Conservation (phyloP, 2,113 vertebrate genomes). For the Calypte anna region DNA sequence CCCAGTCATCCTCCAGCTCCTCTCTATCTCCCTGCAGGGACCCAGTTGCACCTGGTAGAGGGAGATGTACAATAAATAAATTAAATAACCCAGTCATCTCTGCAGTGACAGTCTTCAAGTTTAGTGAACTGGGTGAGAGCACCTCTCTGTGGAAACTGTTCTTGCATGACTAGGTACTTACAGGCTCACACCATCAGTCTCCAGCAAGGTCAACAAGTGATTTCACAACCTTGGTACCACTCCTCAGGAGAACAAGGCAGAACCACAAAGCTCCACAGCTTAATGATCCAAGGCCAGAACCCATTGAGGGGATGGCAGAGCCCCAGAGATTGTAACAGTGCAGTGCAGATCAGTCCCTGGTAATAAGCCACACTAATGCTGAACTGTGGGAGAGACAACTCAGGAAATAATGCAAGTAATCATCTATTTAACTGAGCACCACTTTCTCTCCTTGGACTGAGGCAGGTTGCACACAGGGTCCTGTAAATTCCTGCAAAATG, state of each 20-base stretch:
- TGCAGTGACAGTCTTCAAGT: not conserved
- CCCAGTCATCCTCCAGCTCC: not conserved
- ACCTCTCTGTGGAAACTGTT: slow-evolving; percentile 9
- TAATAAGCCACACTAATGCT: not conserved
- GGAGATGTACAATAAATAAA: not conserved
- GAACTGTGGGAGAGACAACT: not conserved
- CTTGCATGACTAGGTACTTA: not conserved
- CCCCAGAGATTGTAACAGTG: not conserved
- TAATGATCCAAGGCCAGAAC: slow-evolving; percentile 16
- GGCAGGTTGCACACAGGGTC: not conserved
- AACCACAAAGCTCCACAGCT: rapidly evolving
- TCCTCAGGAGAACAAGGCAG: not conserved
- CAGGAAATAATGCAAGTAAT: not conserved
- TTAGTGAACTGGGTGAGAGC: slow-evolving; percentile 33
- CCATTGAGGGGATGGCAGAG: not conserved
- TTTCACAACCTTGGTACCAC: not conserved
- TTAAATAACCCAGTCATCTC: not conserved
- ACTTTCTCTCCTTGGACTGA: not conserved
- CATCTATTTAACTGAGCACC: not conserved
- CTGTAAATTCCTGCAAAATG: rapidly evolving
- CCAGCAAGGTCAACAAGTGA: not conserved
- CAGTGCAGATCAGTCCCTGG: rapidly evolving
- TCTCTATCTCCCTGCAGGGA: not conserved
- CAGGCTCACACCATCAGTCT: not conserved
- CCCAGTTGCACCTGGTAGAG: not conserved